phyloP scores from a whole-genome alignment of 1,140 invertebrate species.

The Charaxes varanes region DNA sequence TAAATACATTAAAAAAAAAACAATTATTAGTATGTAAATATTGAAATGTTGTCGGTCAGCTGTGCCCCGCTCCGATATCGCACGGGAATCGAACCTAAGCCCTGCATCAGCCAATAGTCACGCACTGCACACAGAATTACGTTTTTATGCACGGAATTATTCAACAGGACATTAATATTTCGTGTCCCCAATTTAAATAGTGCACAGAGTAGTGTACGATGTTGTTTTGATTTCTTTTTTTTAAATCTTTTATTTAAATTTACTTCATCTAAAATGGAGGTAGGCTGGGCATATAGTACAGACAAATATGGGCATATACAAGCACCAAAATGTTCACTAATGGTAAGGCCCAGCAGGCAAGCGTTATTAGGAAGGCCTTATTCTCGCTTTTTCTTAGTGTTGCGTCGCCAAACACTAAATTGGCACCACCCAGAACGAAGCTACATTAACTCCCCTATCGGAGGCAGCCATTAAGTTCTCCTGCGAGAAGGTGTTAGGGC shows the following conservation, averaged over 20 bases:
- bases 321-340: too few relatives aligned
- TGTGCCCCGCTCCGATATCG: conserved; percentile 14
- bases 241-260: background rate
- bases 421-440: too few relatives aligned
- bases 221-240: conserved; percentile 1
- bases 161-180: conserved; percentile 43
- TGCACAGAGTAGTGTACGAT: conserved; percentile 22
- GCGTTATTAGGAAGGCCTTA: too few relatives aligned
- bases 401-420: too few relatives aligned
- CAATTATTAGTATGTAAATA: background rate
- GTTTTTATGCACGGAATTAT: conserved; percentile 42
- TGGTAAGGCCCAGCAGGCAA: too few relatives aligned
- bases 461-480: too few relatives aligned
- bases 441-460: too few relatives aligned
- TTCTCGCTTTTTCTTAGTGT: too few relatives aligned
- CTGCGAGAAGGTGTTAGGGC: too few relatives aligned
- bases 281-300: too few relatives aligned
- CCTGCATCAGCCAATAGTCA: conserved; percentile 21
- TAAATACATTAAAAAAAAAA: background rate
- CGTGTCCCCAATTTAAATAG: conserved; percentile 32
- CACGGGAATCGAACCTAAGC: conserved; percentile 32
- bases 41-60: conserved; percentile 7
- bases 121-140: conserved; percentile 16
- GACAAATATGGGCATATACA: too few relatives aligned
- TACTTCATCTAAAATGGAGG: too few relatives aligned